A percentile compares a stretch with the other conserved stretches of the same genome.
Conservation (phyloP, 2,113 vertebrate genomes). For the Corynorhinus townsendii region DNA sequence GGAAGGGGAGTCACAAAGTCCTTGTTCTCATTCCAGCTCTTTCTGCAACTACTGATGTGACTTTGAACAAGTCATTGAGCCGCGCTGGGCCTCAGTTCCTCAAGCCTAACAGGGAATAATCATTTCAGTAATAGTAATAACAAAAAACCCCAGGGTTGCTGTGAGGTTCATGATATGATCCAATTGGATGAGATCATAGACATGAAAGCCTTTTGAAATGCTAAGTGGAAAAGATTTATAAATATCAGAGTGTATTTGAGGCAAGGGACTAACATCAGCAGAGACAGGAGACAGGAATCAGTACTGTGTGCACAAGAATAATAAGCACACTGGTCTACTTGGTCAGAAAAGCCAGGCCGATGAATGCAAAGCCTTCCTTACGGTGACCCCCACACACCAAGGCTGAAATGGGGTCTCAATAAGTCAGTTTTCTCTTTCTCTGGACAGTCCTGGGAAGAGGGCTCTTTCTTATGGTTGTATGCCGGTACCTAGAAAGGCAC, state of each 20-base stretch:
- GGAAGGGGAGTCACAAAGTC: neutral
- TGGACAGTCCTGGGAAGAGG: neutral
- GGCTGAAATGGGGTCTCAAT: neutral
- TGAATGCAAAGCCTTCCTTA: neutral
- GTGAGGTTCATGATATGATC: slow-evolving; percentile 41
- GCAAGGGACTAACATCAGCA: slow-evolving; percentile 10
- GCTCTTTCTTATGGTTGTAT: neutral
- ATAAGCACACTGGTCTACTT: neutral
- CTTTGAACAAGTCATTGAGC: slow-evolving; percentile 60
- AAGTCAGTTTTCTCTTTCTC: neutral
- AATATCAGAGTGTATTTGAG: slow-evolving; percentile 64
- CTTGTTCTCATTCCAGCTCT: slow-evolving; percentile 40
- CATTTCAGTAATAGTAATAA: slow-evolving; percentile 68
- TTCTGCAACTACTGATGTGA: slow-evolving; percentile 16
- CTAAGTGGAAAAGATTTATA: slow-evolving; percentile 68
- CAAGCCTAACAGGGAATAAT: slow-evolving; percentile 27
- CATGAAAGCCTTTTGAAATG: slow-evolving; percentile 68
- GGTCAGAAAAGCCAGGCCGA: neutral
- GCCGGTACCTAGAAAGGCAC: neutral
- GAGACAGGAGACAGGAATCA: slow-evolving; percentile 27
- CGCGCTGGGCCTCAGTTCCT: slow-evolving; percentile 28
- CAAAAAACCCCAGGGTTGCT: slow-evolving; percentile 49
- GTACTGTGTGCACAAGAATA: neutral
- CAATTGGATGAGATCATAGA: slow-evolving; percentile 62
- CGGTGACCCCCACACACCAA: neutral